Percentiles rank a stretch among this genome's conserved stretches.
Conservation (phyloP, 2,797 vertebrate genomes). For the Sibirionetta formosa region DNA sequence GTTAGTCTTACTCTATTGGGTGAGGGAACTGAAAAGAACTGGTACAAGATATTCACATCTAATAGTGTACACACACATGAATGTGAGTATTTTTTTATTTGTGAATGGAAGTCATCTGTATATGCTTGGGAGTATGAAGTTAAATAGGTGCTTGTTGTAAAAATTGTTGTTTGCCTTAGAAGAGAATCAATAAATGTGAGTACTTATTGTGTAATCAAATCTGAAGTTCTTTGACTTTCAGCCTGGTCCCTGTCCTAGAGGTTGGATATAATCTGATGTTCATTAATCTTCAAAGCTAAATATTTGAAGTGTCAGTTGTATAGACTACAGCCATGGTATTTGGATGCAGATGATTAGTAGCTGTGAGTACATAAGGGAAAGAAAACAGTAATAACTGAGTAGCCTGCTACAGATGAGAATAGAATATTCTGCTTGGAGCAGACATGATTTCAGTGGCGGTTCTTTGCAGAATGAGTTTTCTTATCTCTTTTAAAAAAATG, state of each 20-base stretch:
- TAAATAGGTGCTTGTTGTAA: constrained; percentile 41
- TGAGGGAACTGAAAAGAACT: not conserved
- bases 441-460: not conserved
- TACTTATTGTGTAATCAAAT: constrained; percentile 67
- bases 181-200: constrained; percentile 53
- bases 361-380: not conserved
- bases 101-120: not conserved
- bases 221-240: constrained; percentile 63
- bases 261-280: constrained; percentile 50
- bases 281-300: constrained; percentile 62
- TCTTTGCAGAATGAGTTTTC: constrained; percentile 1
- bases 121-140: constrained; percentile 33
- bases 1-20: not conserved
- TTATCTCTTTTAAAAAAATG: not conserved
- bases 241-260: constrained; percentile 55
- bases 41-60: not conserved
- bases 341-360: constrained; percentile 19
- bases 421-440: not conserved
- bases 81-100: not conserved
- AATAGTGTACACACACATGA: not conserved
- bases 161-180: constrained; percentile 55
- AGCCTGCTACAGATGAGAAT: not conserved
- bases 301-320: constrained; percentile 3
- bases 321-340: not conserved
- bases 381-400: not conserved